A percentile compares a stretch with the other conserved stretches of the same genome.
These are phyloP conservation scores for Drosophila seguyi DNA, from an alignment of 1,140 invertebrate genomes.

Conservation along the genomic window DNA sequence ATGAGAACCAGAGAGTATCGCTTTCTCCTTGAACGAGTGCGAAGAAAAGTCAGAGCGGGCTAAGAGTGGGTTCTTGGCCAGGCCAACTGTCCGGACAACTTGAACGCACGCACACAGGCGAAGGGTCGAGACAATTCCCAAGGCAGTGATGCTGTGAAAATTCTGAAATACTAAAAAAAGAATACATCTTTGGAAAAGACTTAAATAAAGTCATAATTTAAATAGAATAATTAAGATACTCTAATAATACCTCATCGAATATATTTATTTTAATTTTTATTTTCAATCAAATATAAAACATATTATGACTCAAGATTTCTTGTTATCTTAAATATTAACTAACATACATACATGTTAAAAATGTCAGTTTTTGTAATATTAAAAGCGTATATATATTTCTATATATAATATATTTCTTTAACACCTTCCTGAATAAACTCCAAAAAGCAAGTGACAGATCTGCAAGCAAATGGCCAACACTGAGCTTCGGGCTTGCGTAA, in stretches of 20 bases:
- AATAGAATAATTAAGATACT: not conserved
- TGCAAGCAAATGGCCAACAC: constrained; percentile 9
- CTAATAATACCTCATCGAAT: not conserved
- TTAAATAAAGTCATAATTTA: not conserved
- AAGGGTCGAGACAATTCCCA: constrained; percentile 28
- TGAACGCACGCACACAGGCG: not conserved
- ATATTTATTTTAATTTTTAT: not conserved
- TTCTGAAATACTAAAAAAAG: too few relatives aligned
- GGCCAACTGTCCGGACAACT: constrained; percentile 17
- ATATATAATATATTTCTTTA: not conserved
- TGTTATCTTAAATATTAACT: not conserved
- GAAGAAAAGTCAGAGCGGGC: constrained; percentile 43
- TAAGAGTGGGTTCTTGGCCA: constrained; percentile 34
- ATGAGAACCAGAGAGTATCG: constrained; percentile 58
- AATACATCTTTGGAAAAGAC: not conserved
- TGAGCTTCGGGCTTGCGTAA: constrained; percentile 44
- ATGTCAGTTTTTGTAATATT: not conserved
- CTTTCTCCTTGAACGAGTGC: constrained; percentile 48
- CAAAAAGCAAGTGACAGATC: not conserved
- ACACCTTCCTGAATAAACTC: not conserved
- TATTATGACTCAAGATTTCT: not conserved
- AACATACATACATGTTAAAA: not conserved
- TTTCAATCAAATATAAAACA: not conserved
- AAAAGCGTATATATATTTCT: too few relatives aligned
- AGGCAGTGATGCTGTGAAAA: constrained; percentile 14